These are phyloP conservation scores for Sylvietta virens DNA, from an alignment of 2,113 vertebrate species.

Conservation along the genomic window DNA sequence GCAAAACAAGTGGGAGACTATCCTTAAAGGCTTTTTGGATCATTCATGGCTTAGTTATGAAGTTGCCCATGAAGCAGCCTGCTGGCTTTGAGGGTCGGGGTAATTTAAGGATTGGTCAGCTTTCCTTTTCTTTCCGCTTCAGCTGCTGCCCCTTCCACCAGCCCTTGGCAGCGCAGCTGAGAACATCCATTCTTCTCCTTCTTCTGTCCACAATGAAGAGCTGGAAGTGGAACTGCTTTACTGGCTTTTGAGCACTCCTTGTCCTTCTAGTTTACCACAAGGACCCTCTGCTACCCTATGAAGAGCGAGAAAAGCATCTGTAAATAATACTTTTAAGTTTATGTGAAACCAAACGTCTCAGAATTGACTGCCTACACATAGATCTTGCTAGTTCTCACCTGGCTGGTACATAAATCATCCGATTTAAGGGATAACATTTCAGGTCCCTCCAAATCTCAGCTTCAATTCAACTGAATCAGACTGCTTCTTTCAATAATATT, in stretches of 20 bases:
- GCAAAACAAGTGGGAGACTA: slow-evolving; percentile 44
- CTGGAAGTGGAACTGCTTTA: neutral
- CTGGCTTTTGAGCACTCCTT: neutral
- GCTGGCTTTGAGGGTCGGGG: neutral
- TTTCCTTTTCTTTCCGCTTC: neutral
- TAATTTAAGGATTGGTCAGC: neutral
- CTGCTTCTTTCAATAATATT: neutral
- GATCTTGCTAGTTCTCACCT: neutral
- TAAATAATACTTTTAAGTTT: neutral
- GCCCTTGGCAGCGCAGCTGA: rapidly evolving
- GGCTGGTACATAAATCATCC: neutral
- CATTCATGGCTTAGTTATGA: slow-evolving; percentile 4
- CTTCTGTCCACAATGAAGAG: neutral
- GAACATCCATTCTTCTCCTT: neutral
- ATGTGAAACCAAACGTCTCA: neutral
- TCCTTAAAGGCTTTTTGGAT: slow-evolving; percentile 49
- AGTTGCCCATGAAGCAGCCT: neutral
- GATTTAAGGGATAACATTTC: neutral
- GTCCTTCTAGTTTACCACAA: neutral
- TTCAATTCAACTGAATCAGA: neutral
- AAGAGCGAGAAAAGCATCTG: neutral
- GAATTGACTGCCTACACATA: neutral
- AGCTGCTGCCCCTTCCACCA: neutral
- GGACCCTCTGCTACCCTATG: neutral
- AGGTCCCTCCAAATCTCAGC: neutral